These are phyloP conservation scores for Argentina silus DNA, from an alignment of 2,797 vertebrate species.

Conservation along the genomic window DNA sequence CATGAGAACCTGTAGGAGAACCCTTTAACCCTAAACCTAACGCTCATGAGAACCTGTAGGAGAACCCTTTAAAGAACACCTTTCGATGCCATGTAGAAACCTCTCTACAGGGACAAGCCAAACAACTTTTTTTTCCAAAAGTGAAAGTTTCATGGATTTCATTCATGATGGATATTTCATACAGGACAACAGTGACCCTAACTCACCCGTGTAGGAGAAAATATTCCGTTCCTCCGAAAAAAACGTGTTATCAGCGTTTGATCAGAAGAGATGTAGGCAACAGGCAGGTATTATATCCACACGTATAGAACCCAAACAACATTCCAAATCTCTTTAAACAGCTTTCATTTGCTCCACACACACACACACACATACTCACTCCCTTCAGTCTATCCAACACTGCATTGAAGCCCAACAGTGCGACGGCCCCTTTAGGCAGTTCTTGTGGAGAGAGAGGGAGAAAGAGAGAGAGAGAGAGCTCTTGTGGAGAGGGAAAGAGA, in stretches of 20 bases:
- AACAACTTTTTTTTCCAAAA: too few species aligned
- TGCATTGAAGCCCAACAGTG: neutral
- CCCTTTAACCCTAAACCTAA: neutral
- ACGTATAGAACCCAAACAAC: neutral
- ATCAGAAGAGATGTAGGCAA: neutral
- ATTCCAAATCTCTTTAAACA: neutral
- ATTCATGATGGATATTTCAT: too few species aligned
- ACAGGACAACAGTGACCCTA: neutral
- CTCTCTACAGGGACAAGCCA: too few species aligned
- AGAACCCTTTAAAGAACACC: too few species aligned
- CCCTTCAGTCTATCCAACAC: neutral
- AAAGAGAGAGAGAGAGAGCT: neutral
- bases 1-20: neutral
- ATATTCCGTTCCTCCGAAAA: neutral
- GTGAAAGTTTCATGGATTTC: too few species aligned
- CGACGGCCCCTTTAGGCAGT: neutral
- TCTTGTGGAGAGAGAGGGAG: slow-evolving; percentile 3
- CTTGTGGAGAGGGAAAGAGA: neutral
- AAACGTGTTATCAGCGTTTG: neutral
- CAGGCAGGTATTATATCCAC: neutral
- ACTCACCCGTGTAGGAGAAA: neutral
- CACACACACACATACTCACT: neutral
- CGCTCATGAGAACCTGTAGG: neutral
- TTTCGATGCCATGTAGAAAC: too few species aligned
- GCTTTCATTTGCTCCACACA: neutral